Evolutionary conservation across 1,140 invertebrate genomes (phyloP).

Genomic region (Harlomillsia oculata): DNA sequence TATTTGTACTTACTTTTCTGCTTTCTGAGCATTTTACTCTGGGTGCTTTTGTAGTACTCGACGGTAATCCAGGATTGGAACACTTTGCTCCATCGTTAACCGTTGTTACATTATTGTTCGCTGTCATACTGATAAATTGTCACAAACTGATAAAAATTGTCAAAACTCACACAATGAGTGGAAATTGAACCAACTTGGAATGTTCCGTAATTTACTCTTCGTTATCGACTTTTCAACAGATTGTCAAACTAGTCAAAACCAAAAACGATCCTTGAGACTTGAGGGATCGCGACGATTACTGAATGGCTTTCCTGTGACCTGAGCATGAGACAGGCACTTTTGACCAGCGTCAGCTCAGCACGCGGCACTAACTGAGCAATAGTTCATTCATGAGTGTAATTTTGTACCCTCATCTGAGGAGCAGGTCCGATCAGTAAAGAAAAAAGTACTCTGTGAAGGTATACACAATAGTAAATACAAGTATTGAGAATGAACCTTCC

Average conservation of each 20-base stretch:
- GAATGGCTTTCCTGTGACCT: too few species aligned
- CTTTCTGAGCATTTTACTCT: conserved; percentile 22
- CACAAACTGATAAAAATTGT: too few species aligned
- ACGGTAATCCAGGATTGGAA: not conserved
- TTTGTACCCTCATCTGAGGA: not conserved
- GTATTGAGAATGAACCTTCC: too few species aligned
- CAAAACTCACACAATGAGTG: too few species aligned
- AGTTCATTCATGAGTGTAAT: conserved; percentile 8
- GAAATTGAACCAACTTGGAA: too few species aligned
- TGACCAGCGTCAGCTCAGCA: not conserved
- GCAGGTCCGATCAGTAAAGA: not conserved
- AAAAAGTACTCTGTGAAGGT: not conserved
- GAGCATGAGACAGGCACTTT: too few species aligned
- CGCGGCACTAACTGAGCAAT: conserved; percentile 12
- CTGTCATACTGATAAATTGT: conserved; percentile 19
- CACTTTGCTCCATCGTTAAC: not conserved
- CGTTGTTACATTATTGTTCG: not conserved
- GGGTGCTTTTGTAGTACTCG: not conserved
- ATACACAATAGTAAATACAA: not conserved
- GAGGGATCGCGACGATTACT: too few species aligned
- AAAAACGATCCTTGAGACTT: too few species aligned
- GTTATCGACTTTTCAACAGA: too few species aligned
- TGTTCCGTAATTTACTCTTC: too few species aligned
- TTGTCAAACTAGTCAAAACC: too few species aligned
- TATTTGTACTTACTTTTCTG: conserved; percentile 13